These are phyloP conservation scores for Callyntrura guangdongensis DNA, from an alignment of 2,888 invertebrate genomes.

Conservation along the genomic window DNA sequence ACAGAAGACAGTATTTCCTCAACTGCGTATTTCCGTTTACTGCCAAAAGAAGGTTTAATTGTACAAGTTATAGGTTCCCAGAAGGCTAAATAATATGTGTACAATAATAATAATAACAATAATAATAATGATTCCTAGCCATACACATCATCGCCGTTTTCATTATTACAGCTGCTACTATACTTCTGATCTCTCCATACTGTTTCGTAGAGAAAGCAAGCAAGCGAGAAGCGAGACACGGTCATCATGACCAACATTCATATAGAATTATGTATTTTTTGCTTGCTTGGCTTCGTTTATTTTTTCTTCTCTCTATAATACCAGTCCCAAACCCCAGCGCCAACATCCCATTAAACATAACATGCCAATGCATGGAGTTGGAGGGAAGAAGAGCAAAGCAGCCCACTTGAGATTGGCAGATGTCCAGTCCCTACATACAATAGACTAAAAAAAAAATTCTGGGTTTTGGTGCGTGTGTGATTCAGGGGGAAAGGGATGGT, in stretches of 20 bases:
- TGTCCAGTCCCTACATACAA: slow-evolving; percentile 71
- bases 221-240: slow-evolving; percentile 5
- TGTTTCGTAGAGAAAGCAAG: slow-evolving; percentile 34
- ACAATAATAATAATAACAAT: not conserved
- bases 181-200: not conserved
- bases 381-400: slow-evolving; percentile 27
- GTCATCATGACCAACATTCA: slow-evolving; percentile 32
- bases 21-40: too few relatives aligned
- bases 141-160: slow-evolving; percentile 17
- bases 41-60: not conserved
- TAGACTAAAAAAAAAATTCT: not conserved
- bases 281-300: slow-evolving; percentile 53
- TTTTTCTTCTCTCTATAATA: slow-evolving; percentile 29
- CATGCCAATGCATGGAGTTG: slow-evolving; percentile 43
- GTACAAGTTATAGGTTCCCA: not conserved
- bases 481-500: not conserved
- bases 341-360: slow-evolving; percentile 37
- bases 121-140: slow-evolving; percentile 7
- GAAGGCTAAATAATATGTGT: not conserved
- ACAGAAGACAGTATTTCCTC: too few relatives aligned
- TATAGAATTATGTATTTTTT: slow-evolving; percentile 26
- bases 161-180: slow-evolving; percentile 2
- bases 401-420: slow-evolving; percentile 77
- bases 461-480: not conserved
- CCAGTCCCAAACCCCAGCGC: slow-evolving; percentile 30